Percentiles rank a stretch among this genome's conserved stretches.
These are phyloP conservation scores for Coregonus clupeaformis DNA, from an alignment of 2,113 vertebrate species.

Conservation along the genomic window DNA sequence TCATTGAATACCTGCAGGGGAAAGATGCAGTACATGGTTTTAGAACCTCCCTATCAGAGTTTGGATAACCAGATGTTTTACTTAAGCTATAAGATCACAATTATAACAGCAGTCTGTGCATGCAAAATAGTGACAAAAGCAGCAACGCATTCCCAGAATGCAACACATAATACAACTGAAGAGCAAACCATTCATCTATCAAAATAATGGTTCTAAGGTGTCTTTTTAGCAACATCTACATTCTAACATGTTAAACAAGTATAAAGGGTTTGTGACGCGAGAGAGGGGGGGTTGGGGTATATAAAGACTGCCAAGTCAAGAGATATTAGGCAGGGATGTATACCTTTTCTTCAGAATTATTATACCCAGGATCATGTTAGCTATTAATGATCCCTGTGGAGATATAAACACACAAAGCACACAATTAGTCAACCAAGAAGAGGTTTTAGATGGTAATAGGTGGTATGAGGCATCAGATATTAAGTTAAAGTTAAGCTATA, in stretches of 20 bases:
- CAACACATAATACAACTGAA: not conserved
- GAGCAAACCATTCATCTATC: not conserved
- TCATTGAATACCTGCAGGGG: slow-evolving; percentile 82
- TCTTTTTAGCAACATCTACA: not conserved
- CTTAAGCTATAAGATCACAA: not conserved
- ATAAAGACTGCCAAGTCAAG: not conserved
- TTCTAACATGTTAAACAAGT: not conserved
- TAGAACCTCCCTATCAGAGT: not conserved
- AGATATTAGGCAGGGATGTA: slow-evolving; percentile 17
- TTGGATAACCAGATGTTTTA: not conserved
- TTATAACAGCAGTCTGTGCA: not conserved
- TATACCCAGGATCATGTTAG: slow-evolving; percentile 93
- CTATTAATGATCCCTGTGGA: slow-evolving; percentile 91
- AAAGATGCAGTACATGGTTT: not conserved
- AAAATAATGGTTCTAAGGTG: not conserved
- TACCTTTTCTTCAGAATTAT: slow-evolving; percentile 96
- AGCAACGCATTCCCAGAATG: not conserved
- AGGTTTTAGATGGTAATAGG: not conserved
- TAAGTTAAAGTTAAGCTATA: not conserved
- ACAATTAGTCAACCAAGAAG: slow-evolving; percentile 3
- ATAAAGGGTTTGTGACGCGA: not conserved
- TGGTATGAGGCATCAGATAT: not conserved
- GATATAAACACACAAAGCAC: slow-evolving; percentile 15
- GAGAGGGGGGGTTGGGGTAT: not conserved
- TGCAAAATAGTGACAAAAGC: not conserved